These are phyloP conservation scores for Homalodisca vitripennis DNA, from an alignment of 1,140 invertebrate genomes.

Conservation along the genomic window DNA sequence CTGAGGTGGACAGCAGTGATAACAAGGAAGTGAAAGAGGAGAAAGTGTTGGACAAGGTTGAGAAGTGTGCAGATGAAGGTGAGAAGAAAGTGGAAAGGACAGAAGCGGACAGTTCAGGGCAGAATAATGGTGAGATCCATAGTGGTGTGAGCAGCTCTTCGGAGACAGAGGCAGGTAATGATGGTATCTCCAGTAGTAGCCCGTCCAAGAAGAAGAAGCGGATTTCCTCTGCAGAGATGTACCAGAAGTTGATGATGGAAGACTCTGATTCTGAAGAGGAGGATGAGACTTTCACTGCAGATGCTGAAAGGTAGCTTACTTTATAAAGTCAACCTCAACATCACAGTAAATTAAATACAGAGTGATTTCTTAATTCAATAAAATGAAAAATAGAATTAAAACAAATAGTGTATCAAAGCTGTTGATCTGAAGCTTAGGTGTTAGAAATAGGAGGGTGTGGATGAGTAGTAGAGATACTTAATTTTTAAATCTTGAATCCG, in stretches of 20 bases:
- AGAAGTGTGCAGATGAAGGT: constrained; percentile 31
- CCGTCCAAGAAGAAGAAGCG: constrained; percentile 36
- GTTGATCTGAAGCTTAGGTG: too few species aligned
- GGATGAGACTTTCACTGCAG: constrained; percentile 49
- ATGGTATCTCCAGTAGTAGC: not conserved
- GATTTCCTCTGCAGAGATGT: constrained; percentile 39
- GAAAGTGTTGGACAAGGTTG: too few species aligned
- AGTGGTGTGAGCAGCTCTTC: constrained; percentile 22
- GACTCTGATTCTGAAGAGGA: constrained; percentile 55
- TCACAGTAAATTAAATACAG: too few species aligned
- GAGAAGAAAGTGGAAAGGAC: constrained; percentile 33
- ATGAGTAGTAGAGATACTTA: too few species aligned
- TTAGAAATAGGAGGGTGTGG: too few species aligned
- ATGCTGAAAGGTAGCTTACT: constrained; percentile 18
- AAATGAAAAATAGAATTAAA: too few species aligned
- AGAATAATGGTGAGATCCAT: not conserved
- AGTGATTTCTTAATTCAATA: too few species aligned
- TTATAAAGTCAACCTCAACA: too few species aligned
- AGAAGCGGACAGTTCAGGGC: constrained; percentile 33
- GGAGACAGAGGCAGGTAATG: too few species aligned
- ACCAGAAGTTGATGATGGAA: constrained; percentile 45
- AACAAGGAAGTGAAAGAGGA: constrained; percentile 24
- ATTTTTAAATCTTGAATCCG: too few species aligned
- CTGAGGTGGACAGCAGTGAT: constrained; percentile 24
- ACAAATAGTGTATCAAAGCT: too few species aligned